Evolutionary conservation across 2,888 invertebrate genomes (phyloP), one percentile per base, ranked within the genome.

Genomic region (Syrista parreyssii): DNA sequence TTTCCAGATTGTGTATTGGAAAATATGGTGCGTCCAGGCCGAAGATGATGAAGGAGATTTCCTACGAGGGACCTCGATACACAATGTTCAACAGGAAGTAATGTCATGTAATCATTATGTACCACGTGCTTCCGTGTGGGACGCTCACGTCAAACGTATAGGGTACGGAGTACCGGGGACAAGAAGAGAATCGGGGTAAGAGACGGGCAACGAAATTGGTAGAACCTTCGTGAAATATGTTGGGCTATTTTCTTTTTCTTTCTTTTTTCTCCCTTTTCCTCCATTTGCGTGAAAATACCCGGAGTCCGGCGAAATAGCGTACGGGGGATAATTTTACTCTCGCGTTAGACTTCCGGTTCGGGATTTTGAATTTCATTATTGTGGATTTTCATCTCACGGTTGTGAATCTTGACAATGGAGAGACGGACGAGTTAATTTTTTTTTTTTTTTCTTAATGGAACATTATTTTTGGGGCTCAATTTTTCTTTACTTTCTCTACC

Each of bases 1-100:
- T 84, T 82, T 82, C 81, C 78, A 83, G 84, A 86, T 85, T 85
- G 86, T 84, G 81, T 84, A 85, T 87, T 84, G 85, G 84, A 84
- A 86, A 86, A 86, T 85, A 84, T 84, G 81, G 83, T 80, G 80
- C 77, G 82, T 79, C 82, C 85, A 84, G 76, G 82, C 82, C 85
- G 82, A 84, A 86, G 81, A 83, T 83, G 86, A 87, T 85, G 81
- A 82, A 87, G 83, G 80, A 80, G 68, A 34, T 30, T 78, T 33
- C 12, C 11, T 33, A 32, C 71, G 33, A 71, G 23, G 30, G 68
- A 55, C 55, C 55, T 23, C 9, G 55, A 23, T 36, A 76, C 79
- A 74, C 76, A 74, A 77, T 80, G 77, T 76, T 79, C 77, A 30
- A 23, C 33, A 11, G 71, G 71, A 33, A 9, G 71, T 83, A 85